Evolutionary conservation across 2,888 invertebrate species (phyloP), one percentile per base, ranked within the genome.

Genomic region (Caenorhabditis sp.): DNA sequence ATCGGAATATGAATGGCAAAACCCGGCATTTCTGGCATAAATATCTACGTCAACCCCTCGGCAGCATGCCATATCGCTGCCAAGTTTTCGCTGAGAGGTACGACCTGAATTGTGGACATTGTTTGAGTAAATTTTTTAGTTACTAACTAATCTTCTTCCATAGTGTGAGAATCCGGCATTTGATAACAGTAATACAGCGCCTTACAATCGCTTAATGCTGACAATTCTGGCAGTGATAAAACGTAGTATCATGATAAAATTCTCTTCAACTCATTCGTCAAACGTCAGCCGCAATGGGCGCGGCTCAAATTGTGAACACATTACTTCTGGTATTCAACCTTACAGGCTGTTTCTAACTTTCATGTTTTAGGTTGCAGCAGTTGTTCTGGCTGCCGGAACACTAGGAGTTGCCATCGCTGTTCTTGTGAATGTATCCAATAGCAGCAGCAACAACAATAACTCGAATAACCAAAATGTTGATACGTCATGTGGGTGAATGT

Each of bases 341-440:
- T 44, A 32, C 9, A 9, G 22, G 4, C 24, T 61, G 6, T 32
- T 62, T 28, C 26, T 5, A 35, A 58, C 22, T 35, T 18, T 37
- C 1, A 37, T n/a, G n/a, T n/a, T 69, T 44, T 8, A 70, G 80
- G 68, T 72, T 18, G 68, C 58, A 24, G 74, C 69, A 11, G 37
- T 80, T 1, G 68, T 76, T 11, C 40, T 74, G 2, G 64, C 80
- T 18, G 80, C 80, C 50, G 84, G 81, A 37, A 79, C 80, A 15
- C 79, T 87, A 13, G 87, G 87, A 72, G 81, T 87, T 0, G 74
- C 72, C 5, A 87, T 87, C 37, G 84, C 82, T 9, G 80, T 80
- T 47, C 84, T 87, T 20, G 69, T 87, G 40, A 83, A 76, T 22
- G 68, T 83, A 2, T 56, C 65, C 60, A 81, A 80, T 55, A 76